Percentiles rank a stretch among this genome's conserved stretches.
Evolutionary conservation across 1,140 invertebrate genomes (phyloP).

Genomic region (Eulimnadia texana): DNA sequence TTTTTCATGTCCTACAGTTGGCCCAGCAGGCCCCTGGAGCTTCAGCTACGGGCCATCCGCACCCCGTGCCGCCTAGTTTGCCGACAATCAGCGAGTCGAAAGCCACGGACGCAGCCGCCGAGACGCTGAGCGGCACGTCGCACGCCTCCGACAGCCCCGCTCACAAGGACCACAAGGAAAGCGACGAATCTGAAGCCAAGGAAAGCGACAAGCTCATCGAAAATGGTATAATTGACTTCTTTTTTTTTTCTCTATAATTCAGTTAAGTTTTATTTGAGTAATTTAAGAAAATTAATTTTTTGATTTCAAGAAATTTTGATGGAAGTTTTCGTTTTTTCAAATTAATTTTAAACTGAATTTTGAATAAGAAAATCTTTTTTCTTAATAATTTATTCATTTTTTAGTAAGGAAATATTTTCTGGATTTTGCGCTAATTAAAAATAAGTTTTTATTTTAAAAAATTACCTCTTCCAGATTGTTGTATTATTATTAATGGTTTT

Average conservation of each 20-base stretch:
- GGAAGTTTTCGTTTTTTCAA: background rate
- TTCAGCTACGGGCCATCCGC: constrained; percentile 47
- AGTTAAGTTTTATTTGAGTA: background rate
- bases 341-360: too few species aligned
- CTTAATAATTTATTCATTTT: too few species aligned
- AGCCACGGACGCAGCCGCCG: constrained; percentile 22
- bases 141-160: background rate
- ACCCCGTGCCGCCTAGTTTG: constrained; percentile 27
- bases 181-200: background rate
- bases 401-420: too few species aligned
- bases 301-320: background rate
- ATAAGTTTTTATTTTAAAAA: too few species aligned
- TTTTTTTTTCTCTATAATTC: background rate
- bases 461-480: background rate
- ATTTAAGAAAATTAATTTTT: background rate
- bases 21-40: constrained; percentile 44
- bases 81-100: constrained; percentile 67
- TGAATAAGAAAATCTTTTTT: too few species aligned
- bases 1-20: constrained; percentile 22
- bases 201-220: constrained; percentile 12
- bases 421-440: too few species aligned
- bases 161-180: constrained; percentile 11
- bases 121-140: constrained; percentile 5
- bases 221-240: background rate
- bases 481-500: background rate